Evolutionary conservation across 2,113 vertebrate genomes (phyloP).

Genomic region (Marcusenius ussheri): DNA sequence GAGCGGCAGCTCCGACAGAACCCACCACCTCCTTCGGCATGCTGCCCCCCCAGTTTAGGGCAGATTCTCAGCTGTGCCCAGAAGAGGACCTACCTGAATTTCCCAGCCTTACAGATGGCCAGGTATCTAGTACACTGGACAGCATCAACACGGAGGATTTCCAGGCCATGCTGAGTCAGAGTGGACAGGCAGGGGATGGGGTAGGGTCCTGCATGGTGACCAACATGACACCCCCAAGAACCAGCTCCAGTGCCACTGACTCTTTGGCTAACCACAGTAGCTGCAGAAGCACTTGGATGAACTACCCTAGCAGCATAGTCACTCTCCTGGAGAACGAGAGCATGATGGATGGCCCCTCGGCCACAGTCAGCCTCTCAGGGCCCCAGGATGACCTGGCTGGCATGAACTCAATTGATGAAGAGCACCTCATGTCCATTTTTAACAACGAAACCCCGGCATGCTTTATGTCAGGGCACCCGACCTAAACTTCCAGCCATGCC

Average conservation of each 20-base stretch:
- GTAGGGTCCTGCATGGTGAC: slow-evolving; percentile 11
- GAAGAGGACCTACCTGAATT: slow-evolving; percentile 54
- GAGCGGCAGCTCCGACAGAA: neutral
- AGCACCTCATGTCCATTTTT: slow-evolving; percentile 62
- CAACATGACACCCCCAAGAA: slow-evolving; percentile 19
- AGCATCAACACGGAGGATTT: slow-evolving; percentile 74
- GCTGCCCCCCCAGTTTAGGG: slow-evolving; percentile 32
- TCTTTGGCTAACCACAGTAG: slow-evolving; percentile 23
- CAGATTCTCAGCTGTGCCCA: neutral
- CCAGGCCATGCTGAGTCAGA: slow-evolving; percentile 62
- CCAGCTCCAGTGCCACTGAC: neutral
- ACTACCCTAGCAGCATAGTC: slow-evolving; percentile 67
- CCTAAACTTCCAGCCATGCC: slow-evolving; percentile 27
- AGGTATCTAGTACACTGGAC: slow-evolving; percentile 55
- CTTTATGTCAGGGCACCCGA: slow-evolving; percentile 52
- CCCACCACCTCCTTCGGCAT: slow-evolving; percentile 30
- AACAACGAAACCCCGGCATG: slow-evolving; percentile 32
- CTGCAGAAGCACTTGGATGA: slow-evolving; percentile 63
- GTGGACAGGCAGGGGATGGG: neutral
- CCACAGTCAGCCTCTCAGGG: neutral
- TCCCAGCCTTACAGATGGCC: slow-evolving; percentile 55
- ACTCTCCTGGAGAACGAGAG: slow-evolving; percentile 60
- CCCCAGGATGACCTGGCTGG: slow-evolving; percentile 50
- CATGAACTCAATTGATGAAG: slow-evolving; percentile 56
- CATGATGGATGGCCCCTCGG: slow-evolving; percentile 37